phyloP scores from a whole-genome alignment of 1,140 invertebrate species.

The Drosophila lacteicornis region DNA sequence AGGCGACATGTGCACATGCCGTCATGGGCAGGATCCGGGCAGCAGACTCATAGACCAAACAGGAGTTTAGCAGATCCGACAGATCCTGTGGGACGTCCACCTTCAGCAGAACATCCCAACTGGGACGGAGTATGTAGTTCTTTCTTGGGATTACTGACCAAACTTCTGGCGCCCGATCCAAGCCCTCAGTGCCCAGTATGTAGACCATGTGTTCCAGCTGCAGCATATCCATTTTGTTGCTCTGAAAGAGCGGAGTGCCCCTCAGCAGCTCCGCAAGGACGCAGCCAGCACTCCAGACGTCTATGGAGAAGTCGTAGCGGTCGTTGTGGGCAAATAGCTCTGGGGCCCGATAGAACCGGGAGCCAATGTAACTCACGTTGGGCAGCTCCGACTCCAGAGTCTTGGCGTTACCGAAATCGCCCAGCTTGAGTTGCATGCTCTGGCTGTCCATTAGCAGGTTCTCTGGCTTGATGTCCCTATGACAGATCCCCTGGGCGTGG shows the following conservation, averaged over 20 bases:
- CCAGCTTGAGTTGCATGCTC: conserved; percentile 97
- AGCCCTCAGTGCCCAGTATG: conserved; percentile 38
- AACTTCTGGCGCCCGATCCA: conserved; percentile 24
- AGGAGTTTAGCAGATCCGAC: conserved; percentile 27
- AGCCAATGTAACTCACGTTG: conserved; percentile 99
- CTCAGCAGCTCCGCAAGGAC: conserved; percentile 98
- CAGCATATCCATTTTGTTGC: not conserved
- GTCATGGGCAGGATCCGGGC: conserved; percentile 38
- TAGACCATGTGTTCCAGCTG: conserved; percentile 21
- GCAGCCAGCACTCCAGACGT: conserved; percentile 99
- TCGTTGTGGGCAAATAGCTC: conserved; percentile 99
- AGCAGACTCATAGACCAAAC: conserved; percentile 27
- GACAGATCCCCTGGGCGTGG: conserved; percentile 98
- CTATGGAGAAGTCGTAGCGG: conserved; percentile 96
- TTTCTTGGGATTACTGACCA: not conserved
- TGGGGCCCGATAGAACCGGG: conserved; percentile 98
- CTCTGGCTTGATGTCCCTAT: conserved; percentile 99
- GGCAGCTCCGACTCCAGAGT: conserved; percentile 97
- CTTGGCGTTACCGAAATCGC: conserved; percentile 99
- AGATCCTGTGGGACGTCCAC: conserved; percentile 36
- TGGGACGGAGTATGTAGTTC: not conserved
- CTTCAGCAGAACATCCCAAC: conserved; percentile 22
- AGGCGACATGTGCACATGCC: conserved; percentile 43
- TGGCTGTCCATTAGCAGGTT: conserved; percentile 98
- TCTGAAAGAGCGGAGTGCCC: conserved; percentile 96